These are phyloP conservation scores for Mesorhabditis belari DNA, from an alignment of 2,888 invertebrate genomes.

Conservation along the genomic window DNA sequence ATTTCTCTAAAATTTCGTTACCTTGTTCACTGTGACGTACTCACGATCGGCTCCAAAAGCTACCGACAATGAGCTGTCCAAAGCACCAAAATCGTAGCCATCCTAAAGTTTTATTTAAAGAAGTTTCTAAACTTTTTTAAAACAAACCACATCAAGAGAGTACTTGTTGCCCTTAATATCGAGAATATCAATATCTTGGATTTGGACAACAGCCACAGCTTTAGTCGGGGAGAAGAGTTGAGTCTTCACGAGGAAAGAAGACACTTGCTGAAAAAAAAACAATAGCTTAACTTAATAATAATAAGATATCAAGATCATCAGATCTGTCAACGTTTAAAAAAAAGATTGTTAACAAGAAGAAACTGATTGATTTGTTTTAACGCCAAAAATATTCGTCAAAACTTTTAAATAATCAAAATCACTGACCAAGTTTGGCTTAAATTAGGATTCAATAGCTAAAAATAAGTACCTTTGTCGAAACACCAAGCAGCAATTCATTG, in stretches of 20 bases:
- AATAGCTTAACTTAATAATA: no score
- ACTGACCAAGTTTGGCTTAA: no score
- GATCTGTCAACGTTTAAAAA: no score
- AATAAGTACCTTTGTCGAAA: constrained; percentile 9
- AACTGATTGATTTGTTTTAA: no score
- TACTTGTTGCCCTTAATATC: constrained; percentile 12
- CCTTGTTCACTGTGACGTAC: constrained; percentile 12
- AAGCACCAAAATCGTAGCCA: constrained; percentile 13
- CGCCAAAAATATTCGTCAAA: no score
- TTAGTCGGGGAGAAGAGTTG: constrained; percentile 25
- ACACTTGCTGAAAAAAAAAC: background rate
- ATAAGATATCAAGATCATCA: no score
- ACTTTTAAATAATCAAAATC: no score
- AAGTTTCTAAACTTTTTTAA: background rate
- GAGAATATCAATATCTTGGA: constrained; percentile 15
- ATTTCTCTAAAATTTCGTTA: background rate
- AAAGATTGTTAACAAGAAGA: no score
- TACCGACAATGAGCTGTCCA: constrained; percentile 20
- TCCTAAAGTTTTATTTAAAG: constrained; percentile 5
- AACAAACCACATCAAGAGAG: constrained; percentile 9
- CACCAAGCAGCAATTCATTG: constrained; percentile 25
- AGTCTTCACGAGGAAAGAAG: constrained; percentile 17
- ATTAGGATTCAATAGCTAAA: no score
- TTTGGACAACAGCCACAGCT: constrained; percentile 20
- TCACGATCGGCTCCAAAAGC: constrained; percentile 24